These are phyloP conservation scores for Zaprionus bogoriensis DNA, from an alignment of 2,888 invertebrate species.

Conservation along the genomic window DNA sequence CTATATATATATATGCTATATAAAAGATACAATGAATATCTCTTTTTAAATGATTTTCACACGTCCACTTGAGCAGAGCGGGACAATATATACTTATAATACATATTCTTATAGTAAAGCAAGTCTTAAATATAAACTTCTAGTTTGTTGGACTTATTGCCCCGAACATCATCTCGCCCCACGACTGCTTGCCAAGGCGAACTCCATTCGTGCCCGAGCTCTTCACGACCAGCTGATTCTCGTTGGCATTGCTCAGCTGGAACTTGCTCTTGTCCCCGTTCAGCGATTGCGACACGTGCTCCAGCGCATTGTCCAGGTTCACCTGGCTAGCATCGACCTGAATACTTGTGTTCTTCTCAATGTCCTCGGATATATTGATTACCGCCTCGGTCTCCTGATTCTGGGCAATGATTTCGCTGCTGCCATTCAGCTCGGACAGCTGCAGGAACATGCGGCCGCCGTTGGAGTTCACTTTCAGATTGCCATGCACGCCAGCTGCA, in stretches of 20 bases:
- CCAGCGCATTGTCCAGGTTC: slow-evolving; percentile 64
- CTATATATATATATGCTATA: background rate
- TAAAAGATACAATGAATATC: background rate
- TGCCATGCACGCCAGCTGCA: slow-evolving; percentile 81
- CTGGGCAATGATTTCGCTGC: slow-evolving; percentile 70
- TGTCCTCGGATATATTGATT: slow-evolving; percentile 80
- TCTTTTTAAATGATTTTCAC: background rate
- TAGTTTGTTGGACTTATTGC: slow-evolving; percentile 20
- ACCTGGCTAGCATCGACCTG: slow-evolving; percentile 70
- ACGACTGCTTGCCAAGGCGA: slow-evolving; percentile 80
- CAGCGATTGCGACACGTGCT: slow-evolving; percentile 72
- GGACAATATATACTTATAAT: too few species aligned
- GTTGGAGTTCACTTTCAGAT: slow-evolving; percentile 74
- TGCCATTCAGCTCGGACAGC: slow-evolving; percentile 79
- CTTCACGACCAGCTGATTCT: slow-evolving; percentile 57
- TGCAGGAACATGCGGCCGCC: slow-evolving; percentile 79
- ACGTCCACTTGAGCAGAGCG: background rate
- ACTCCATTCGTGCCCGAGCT: slow-evolving; percentile 70
- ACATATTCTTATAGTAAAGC: too few species aligned
- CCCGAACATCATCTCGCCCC: slow-evolving; percentile 77
- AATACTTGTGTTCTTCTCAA: slow-evolving; percentile 76
- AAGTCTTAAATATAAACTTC: slow-evolving; percentile 4
- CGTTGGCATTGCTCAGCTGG: slow-evolving; percentile 57
- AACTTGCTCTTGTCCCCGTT: slow-evolving; percentile 66
- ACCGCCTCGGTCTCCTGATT: slow-evolving; percentile 62